These are phyloP conservation scores for Diplosoma virens DNA, from an alignment of 23 tunicate species.

Conservation along the genomic window DNA sequence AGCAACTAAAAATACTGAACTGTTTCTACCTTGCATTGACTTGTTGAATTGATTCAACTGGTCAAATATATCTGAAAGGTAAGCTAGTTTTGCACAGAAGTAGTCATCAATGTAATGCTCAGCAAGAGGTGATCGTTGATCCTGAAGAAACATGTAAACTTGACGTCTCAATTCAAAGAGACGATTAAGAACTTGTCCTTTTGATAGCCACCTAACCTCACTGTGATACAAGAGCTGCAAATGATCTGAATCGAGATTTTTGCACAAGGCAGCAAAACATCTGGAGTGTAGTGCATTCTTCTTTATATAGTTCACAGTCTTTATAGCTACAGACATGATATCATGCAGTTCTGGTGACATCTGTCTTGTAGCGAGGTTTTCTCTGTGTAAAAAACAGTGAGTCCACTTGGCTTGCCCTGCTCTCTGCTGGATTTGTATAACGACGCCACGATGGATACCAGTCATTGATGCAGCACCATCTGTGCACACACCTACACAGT, in stretches of 20 bases:
- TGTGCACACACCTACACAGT: slow-evolving; percentile 50
- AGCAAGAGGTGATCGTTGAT: slow-evolving; percentile 52
- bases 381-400: slow-evolving; percentile 47
- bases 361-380: too few species aligned
- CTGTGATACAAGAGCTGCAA: slow-evolving; percentile 49
- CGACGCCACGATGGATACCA: slow-evolving; percentile 43
- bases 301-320: slow-evolving; percentile 53
- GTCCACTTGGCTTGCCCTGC: slow-evolving; percentile 37
- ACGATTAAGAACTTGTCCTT: slow-evolving; percentile 51
- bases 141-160: slow-evolving; percentile 42
- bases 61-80: slow-evolving; percentile 45
- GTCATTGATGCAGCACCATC: slow-evolving; percentile 58
- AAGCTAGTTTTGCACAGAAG: slow-evolving; percentile 56
- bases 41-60: slow-evolving; percentile 41
- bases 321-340: slow-evolving; percentile 46
- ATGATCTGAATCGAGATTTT: slow-evolving; percentile 45
- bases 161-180: slow-evolving; percentile 52
- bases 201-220: slow-evolving; percentile 60
- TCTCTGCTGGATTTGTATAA: slow-evolving; percentile 10
- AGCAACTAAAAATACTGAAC: too few species aligned
- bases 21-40: slow-evolving; percentile 59
- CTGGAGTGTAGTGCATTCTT: slow-evolving; percentile 54
- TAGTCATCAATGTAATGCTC: slow-evolving; percentile 39
- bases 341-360: slow-evolving; percentile 63
- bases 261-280: slow-evolving; percentile 50